phyloP scores from a whole-genome alignment of 2,797 vertebrate genomes.

The Perodicticus potto region DNA sequence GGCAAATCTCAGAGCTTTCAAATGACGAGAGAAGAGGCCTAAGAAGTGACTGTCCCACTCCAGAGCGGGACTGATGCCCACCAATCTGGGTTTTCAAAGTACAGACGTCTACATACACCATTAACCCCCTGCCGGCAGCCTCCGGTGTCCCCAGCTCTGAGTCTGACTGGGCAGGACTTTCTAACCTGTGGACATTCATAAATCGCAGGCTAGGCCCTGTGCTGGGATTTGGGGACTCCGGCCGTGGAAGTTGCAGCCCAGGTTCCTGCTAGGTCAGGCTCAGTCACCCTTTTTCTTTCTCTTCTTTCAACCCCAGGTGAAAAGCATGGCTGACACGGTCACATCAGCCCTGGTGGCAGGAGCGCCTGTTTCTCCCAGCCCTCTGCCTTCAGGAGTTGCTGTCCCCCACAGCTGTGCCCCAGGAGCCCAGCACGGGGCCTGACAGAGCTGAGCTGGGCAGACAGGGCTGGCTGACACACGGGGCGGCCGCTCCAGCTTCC shows the following conservation, averaged over 20 bases:
- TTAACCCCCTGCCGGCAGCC: background rate
- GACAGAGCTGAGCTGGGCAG: background rate
- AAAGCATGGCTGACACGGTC: background rate
- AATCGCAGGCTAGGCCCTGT: background rate
- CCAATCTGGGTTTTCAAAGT: background rate
- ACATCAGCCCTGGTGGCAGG: fast-evolving
- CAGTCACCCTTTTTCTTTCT: fast-evolving
- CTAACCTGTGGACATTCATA: fast-evolving
- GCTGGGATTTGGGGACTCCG: background rate
- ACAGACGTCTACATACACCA: background rate
- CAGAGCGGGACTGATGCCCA: background rate
- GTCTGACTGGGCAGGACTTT: background rate
- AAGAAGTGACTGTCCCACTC: background rate
- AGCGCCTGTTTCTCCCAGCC: background rate
- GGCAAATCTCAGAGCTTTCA: background rate
- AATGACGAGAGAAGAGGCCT: background rate
- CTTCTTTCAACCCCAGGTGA: background rate
- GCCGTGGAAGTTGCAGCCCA: background rate
- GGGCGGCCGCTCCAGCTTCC: background rate
- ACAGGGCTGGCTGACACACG: too few species aligned
- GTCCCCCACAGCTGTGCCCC: background rate
- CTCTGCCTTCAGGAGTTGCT: background rate
- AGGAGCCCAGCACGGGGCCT: background rate
- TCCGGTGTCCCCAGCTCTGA: background rate
- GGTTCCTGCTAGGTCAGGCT: too few species aligned